Conservation (phyloP, 2,888 invertebrate species). For the Polymixis lichenea region DNA sequence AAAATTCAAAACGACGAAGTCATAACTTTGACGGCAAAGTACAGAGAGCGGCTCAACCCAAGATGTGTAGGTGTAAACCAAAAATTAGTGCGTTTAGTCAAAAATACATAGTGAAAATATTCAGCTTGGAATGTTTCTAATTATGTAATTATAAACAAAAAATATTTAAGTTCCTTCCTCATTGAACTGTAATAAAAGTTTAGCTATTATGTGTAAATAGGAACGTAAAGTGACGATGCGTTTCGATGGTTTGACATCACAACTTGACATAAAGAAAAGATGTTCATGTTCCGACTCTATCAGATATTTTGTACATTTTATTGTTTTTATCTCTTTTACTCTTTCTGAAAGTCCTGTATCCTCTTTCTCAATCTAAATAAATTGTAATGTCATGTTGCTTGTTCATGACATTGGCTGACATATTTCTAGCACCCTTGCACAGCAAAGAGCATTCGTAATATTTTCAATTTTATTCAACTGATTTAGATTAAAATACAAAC, state of each 20-base stretch:
- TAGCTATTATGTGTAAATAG: slow-evolving; percentile 32
- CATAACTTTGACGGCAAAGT: too few species aligned
- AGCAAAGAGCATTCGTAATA: slow-evolving; percentile 16
- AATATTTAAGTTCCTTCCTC: too few species aligned
- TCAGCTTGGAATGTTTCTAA: too few species aligned
- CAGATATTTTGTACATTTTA: slow-evolving; percentile 26
- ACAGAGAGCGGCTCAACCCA: too few species aligned
- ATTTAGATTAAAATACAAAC: slow-evolving; percentile 30
- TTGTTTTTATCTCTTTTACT: slow-evolving; percentile 32
- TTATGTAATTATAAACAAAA: too few species aligned
- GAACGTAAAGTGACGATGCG: slow-evolving; percentile 74
- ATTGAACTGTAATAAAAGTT: too few species aligned
- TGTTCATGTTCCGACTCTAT: background rate
- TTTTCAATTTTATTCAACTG: slow-evolving; percentile 25
- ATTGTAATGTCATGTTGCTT: slow-evolving; percentile 45
- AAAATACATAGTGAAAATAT: too few species aligned
- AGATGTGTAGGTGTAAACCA: too few species aligned
- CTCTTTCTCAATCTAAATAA: slow-evolving; percentile 24
- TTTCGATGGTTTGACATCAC: slow-evolving; percentile 69
- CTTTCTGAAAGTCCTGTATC: background rate
- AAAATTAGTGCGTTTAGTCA: too few species aligned
- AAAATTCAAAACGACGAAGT: too few species aligned
- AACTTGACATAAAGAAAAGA: background rate
- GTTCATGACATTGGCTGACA: slow-evolving; percentile 6
- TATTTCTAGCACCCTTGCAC: slow-evolving; percentile 18